Base-by-base conservation (phyloP, 2,888 invertebrate genomes). In the Palloptera scutellata region DNA sequence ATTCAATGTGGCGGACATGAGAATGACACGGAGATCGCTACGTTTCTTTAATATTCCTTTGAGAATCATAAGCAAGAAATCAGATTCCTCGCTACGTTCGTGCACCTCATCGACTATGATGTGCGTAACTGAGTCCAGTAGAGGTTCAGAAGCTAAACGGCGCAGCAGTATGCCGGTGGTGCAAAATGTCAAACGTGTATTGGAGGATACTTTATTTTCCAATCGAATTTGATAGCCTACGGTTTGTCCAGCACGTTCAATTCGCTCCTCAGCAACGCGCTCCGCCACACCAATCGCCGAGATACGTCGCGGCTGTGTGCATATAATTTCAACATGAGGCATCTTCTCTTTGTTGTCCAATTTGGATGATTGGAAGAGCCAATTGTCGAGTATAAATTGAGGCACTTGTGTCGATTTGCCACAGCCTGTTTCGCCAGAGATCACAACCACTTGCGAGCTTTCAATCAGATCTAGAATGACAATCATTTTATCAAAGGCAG, bases 1-100 rank as follows among this genome's bases (percentile, higher is more conserved):
- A 82, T 97, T 96, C 76, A 97, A 83, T 0, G 96, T 95, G 1
- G 97, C 97, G 79, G 96, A 96, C 97, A 97, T 97, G 8, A 97
- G 86, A 77, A 97, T 90, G 0, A 97, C 87, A 76, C 92, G 94
- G 62, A 97, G 85, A 78, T 95, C 91, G 58, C 89, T 88, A 67
- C 94, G 89, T 64, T 89, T 87, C 70, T 87, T 87, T 63, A 95
- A 85, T 62, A 95, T 87, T 79, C 94, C 91, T 83, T 92, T 90
- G 51, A 97, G 83, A 17, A 95, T 91, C 68, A 96, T 88, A 51
- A 97, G 84, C 8, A 97, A 86, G 79, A 97, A 97, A 83, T 97
- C 97, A 74, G 95, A 93, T 80, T 95, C 93, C 77, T 95, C 93
- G 40, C 93, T 93, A 64, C 97, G 87, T 82, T 97, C 97, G 79